Percentiles rank a stretch among this genome's conserved stretches.
phyloP scores from a whole-genome alignment of 2,888 invertebrate genomes.

The Adineta ricciae region DNA sequence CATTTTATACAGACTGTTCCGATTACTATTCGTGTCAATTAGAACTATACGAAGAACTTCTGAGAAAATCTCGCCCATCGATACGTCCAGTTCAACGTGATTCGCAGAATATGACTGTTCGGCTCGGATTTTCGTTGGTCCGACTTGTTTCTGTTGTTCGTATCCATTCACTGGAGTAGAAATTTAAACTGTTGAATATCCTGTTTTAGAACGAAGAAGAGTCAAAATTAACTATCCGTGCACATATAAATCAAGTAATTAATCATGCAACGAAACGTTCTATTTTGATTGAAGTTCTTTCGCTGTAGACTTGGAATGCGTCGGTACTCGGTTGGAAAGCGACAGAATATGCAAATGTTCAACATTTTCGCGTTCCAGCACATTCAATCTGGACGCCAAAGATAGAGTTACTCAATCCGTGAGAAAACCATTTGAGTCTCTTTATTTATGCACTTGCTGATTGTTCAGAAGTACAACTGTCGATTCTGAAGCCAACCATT shows the following conservation, averaged over 20 bases:
- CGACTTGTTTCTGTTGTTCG: background rate
- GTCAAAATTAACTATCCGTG: background rate
- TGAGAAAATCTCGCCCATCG: background rate
- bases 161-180: background rate
- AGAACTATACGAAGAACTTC: background rate
- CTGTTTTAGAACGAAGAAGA: slow-evolving; percentile 2
- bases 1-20: background rate
- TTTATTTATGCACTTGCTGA: background rate
- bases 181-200: too few relatives aligned
- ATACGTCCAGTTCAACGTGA: background rate
- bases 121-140: background rate
- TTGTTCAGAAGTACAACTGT: background rate
- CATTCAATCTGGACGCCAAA: slow-evolving; percentile 11
- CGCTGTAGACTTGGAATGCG: background rate
- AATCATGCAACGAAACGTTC: background rate
- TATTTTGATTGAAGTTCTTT: background rate
- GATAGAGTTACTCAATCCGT: background rate
- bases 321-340: background rate
- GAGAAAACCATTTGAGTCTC: background rate
- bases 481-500: background rate
- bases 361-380: background rate
- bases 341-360: background rate
- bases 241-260: background rate
- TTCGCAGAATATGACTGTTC: background rate
- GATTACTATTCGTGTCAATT: background rate